Base-by-base conservation (phyloP, 2,888 invertebrate genomes). In the Dolichomitus sp. region DNA sequence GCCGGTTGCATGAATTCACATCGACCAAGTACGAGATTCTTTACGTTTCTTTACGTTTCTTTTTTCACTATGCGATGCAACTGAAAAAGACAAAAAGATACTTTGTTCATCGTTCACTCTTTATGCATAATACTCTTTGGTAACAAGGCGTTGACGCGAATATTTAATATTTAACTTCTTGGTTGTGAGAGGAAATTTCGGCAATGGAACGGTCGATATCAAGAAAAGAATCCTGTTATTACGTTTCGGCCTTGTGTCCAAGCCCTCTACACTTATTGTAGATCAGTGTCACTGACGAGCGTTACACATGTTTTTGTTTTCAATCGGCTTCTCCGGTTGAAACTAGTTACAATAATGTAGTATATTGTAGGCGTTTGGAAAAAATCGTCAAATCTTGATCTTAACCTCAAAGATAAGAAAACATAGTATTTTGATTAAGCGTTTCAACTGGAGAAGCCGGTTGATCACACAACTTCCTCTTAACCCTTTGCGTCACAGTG, bases 141-240 rank as follows among this genome's bases (percentile, higher is more conserved):
- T 59, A 45, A 50, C 19, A 27, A 37, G 14, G 72, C 61, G 50
- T 57, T 70, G 63, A 69, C 52, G 52, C 27, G 54, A 63, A 75
- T 80, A 65, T 69, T 69, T 69, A 54, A 80, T n/a, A n/a, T 69
- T 63, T 27, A 52, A 54, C 33, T 74, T 33, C 54, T 74, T 9
- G 9, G 37, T 1, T 37, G 9, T 9, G n/a, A n/a, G n/a, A n/a
- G n/a, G n/a, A n/a, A n/a, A n/a, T n/a, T n/a, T n/a, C n/a, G n/a
- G n/a, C n/a, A n/a, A n/a, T n/a, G n/a, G n/a, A n/a, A n/a, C n/a
- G n/a, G n/a, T n/a, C n/a, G n/a, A n/a, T n/a, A n/a, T n/a, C n/a
- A n/a, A n/a, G n/a, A n/a, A n/a, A n/a, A n/a, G n/a, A n/a, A n/a
- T n/a, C n/a, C n/a, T n/a, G n/a, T n/a, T n/a, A n/a, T n/a, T n/a